phyloP scores from a whole-genome alignment of 2,888 invertebrate species.

The Molorchus minor region DNA sequence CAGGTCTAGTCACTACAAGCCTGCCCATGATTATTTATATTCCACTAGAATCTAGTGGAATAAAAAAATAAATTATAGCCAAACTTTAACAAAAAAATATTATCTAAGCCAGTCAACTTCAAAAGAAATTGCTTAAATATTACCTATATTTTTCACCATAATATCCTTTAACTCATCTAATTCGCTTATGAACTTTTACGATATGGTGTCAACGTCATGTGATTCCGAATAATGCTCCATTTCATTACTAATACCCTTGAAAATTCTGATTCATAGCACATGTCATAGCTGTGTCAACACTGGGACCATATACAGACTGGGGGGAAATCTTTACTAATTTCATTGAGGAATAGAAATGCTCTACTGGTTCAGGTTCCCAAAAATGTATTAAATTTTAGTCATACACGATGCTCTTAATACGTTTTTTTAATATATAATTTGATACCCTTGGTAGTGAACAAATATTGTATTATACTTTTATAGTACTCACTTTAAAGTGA shows the following conservation, averaged over 20 bases:
- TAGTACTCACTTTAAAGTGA: no score
- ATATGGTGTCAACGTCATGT: constrained; percentile 83
- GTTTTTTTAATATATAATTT: no score
- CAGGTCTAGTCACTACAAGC: no score
- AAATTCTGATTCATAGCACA: constrained; percentile 97
- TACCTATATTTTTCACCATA: constrained; percentile 96
- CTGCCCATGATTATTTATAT: no score
- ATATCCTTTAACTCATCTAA: constrained; percentile 94
- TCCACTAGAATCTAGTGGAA: no score
- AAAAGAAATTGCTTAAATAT: no score
- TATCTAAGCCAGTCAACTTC: no score
- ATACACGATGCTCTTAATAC: no score
- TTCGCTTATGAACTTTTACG: constrained; percentile 89
- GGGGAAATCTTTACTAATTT: constrained; percentile 88
- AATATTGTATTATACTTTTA: no score
- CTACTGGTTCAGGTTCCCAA: constrained; percentile 91
- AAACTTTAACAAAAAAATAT: no score
- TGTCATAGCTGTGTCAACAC: constrained; percentile 86
- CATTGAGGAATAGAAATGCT: constrained; percentile 90
- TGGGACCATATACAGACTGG: constrained; percentile 79
- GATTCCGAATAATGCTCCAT: constrained; percentile 93
- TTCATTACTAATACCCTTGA: constrained; percentile 82
- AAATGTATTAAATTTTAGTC: constrained; percentile 19
- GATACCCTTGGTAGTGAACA: no score
- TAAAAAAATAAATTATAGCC: no score